phyloP scores from a whole-genome alignment of 2,797 vertebrate genomes.

The Molossus alvarezi region DNA sequence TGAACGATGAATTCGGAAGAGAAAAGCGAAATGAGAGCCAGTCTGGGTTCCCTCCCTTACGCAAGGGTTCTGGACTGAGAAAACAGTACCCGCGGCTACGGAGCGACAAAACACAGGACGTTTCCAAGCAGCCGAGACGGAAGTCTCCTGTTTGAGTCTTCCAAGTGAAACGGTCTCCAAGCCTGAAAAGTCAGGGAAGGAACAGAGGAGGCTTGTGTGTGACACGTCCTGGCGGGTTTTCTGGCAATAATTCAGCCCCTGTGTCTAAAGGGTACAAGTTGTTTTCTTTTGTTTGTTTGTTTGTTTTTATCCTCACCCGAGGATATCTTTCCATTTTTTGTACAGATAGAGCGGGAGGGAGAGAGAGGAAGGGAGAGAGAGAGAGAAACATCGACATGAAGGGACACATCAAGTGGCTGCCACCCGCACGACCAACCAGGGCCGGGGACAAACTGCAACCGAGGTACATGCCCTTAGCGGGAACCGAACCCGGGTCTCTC shows the following conservation, averaged over 20 bases:
- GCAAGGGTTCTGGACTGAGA: background rate
- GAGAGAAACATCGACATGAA: no score
- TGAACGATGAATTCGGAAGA: conserved; percentile 39
- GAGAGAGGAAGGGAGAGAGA: no score
- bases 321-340: no score
- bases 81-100: background rate
- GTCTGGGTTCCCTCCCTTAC: background rate
- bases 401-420: no score
- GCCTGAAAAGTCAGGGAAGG: background rate
- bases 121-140: background rate
- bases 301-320: no score
- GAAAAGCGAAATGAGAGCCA: background rate
- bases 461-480: no score
- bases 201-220: background rate
- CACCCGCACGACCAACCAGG: no score
- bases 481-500: no score
- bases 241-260: background rate
- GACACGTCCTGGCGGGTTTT: background rate
- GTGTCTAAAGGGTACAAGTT: background rate
- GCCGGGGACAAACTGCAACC: no score
- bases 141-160: background rate
- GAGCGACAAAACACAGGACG: background rate
- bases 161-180: background rate
- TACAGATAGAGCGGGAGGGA: no score
- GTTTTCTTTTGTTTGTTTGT: no score